Percentiles rank a stretch among this genome's conserved stretches.
phyloP scores from a whole-genome alignment of 2,888 invertebrate genomes.

The Flexamia atlantica region DNA sequence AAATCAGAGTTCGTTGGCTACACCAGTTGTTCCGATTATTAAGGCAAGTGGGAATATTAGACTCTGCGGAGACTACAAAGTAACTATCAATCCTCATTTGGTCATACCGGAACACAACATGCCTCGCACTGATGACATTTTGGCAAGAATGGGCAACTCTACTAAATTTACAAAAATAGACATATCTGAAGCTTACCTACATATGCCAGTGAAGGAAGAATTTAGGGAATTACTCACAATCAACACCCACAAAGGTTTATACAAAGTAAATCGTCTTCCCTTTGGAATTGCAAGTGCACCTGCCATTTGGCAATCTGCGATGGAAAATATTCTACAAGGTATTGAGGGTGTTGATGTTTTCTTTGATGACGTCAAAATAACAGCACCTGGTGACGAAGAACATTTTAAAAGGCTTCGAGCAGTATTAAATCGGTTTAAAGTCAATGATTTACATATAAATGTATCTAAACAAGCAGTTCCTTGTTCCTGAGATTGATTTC shows the following conservation, averaged over 20 bases:
- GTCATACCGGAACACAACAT: no score
- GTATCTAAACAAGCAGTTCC: neutral
- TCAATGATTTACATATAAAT: neutral
- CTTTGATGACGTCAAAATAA: neutral
- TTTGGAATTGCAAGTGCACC: neutral
- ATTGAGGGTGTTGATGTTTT: neutral
- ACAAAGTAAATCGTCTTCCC: neutral
- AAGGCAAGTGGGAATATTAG: no score
- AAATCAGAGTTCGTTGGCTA: no score
- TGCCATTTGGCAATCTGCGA: neutral
- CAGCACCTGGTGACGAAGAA: neutral
- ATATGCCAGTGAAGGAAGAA: neutral
- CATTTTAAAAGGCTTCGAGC: neutral
- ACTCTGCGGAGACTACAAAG: no score
- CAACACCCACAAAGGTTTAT: slow-evolving; percentile 5
- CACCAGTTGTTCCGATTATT: no score
- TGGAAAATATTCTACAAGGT: neutral
- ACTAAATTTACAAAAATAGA: neutral
- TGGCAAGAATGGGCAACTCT: no score
- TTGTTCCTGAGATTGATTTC: neutral
- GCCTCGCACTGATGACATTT: no score
- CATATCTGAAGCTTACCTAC: neutral
- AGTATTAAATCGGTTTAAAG: neutral
- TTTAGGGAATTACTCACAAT: neutral
- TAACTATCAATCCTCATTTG: no score